phyloP scores from a whole-genome alignment of 2,888 invertebrate genomes.

The Pedicia rivosa region DNA sequence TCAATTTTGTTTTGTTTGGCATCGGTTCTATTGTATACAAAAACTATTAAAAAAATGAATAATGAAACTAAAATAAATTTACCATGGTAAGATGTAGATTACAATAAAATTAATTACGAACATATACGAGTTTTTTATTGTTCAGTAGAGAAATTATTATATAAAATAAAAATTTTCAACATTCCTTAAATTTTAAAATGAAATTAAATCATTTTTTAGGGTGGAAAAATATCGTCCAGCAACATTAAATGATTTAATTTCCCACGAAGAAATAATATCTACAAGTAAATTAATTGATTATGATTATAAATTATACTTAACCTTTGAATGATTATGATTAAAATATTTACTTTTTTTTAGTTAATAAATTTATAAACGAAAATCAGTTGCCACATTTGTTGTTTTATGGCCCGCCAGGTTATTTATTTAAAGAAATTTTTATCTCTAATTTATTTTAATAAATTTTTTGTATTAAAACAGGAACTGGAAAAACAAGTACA shows the following conservation, averaged over 20 bases:
- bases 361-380: conserved; percentile 74
- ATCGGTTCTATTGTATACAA: too few relatives aligned
- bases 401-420: conserved; percentile 95
- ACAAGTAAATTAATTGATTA: conserved; percentile 82
- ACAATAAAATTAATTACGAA: not conserved
- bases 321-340: conserved; percentile 5
- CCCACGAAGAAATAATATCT: conserved; percentile 90
- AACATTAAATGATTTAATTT: conserved; percentile 81
- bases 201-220: conserved; percentile 38
- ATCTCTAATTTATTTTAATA: too few relatives aligned
- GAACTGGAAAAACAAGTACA: conserved; percentile 96
- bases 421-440: too few relatives aligned
- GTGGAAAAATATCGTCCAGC: conserved; percentile 97
- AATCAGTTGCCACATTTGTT: conserved; percentile 89
- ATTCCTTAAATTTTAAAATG: too few relatives aligned
- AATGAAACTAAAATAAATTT: not conserved
- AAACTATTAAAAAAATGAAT: not conserved
- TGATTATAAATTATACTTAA: too few relatives aligned
- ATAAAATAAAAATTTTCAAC: too few relatives aligned
- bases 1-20: too few relatives aligned
- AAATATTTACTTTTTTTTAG: conserved; percentile 31
- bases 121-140: too few relatives aligned
- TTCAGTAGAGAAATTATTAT: too few relatives aligned
- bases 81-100: conserved; percentile 2
- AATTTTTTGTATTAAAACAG: too few relatives aligned